These are phyloP conservation scores for Pachypanchax playfairii DNA, from an alignment of 2,113 vertebrate species.

Conservation along the genomic window DNA sequence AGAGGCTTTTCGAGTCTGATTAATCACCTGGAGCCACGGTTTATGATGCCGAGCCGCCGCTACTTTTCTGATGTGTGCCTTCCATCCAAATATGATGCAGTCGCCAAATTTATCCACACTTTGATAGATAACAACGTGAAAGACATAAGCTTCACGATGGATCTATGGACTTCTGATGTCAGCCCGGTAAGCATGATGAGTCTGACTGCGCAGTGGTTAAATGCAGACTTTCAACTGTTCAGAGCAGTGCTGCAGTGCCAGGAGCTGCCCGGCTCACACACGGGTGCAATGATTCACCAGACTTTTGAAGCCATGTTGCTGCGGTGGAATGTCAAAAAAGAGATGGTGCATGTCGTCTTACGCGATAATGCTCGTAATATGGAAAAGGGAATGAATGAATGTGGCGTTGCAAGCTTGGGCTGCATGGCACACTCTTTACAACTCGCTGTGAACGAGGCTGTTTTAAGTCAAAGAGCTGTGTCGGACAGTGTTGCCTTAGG, in stretches of 20 bases:
- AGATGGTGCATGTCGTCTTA: neutral
- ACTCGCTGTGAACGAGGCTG: neutral
- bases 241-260: neutral
- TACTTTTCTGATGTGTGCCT: too few relatives aligned
- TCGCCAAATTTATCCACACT: too few relatives aligned
- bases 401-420: neutral
- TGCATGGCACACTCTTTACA: slow-evolving; percentile 1
- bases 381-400: neutral
- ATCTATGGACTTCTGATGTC: neutral
- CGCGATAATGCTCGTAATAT: neutral
- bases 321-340: neutral
- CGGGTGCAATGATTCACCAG: neutral
- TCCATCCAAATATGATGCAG: too few relatives aligned
- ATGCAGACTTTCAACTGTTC: neutral
- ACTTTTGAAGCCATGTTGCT: neutral
- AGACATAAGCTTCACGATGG: too few relatives aligned
- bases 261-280: neutral
- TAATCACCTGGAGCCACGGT: too few relatives aligned
- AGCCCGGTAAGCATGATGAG: neutral
- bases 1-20: too few relatives aligned
- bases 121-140: too few relatives aligned
- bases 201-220: neutral
- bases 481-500: neutral
- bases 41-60: too few relatives aligned
- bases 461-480: neutral